These are phyloP conservation scores for Arvicanthis niloticus DNA, from an alignment of 2,113 vertebrate genomes.

Conservation along the genomic window DNA sequence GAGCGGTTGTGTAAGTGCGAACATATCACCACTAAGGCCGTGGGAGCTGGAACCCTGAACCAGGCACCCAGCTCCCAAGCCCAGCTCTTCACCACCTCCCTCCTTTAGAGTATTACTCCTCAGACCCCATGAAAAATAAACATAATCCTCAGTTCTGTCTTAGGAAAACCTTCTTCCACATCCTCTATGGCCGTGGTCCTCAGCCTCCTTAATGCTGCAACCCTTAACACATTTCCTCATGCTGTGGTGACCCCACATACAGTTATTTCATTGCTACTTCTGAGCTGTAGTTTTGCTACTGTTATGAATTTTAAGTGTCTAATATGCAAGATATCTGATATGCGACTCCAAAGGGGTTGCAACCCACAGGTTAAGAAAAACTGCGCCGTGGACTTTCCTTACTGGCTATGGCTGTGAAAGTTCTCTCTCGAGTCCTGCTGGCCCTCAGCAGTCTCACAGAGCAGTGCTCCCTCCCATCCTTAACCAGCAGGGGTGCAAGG, in stretches of 20 bases:
- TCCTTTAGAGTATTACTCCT: not conserved
- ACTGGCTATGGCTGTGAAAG: accelerated
- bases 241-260: not conserved
- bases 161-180: accelerated
- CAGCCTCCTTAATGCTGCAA: not conserved
- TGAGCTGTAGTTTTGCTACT: not conserved
- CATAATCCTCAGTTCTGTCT: not conserved
- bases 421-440: not conserved
- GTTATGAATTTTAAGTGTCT: not conserved
- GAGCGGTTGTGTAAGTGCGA: not conserved
- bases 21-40: not conserved
- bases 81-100: not conserved
- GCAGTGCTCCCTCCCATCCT: not conserved
- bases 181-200: not conserved
- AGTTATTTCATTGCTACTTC: not conserved
- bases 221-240: not conserved
- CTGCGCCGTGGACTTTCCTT: not conserved
- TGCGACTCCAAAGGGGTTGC: not conserved
- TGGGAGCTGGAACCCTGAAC: not conserved
- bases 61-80: not conserved
- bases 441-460: not conserved
- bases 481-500: not conserved
- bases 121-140: not conserved
- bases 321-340: not conserved
- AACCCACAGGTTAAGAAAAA: not conserved